phyloP scores from a whole-genome alignment of 2,113 vertebrate species.

The Caranx ignobilis region DNA sequence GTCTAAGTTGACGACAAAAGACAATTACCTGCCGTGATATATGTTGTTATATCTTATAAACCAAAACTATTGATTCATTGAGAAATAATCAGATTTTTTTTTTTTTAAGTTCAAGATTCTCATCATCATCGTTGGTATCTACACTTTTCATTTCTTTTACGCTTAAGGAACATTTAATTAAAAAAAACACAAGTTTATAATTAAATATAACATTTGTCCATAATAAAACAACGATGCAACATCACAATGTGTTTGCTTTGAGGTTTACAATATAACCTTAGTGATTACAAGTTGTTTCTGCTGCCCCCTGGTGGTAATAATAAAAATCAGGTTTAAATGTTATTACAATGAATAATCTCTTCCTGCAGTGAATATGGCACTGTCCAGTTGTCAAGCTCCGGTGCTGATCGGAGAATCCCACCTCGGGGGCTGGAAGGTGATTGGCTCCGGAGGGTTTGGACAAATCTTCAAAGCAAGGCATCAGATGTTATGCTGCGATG shows the following conservation, averaged over 20 bases:
- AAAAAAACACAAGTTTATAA: too few relatives aligned
- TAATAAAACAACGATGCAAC: too few relatives aligned
- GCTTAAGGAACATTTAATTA: too few relatives aligned
- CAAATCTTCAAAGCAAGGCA: conserved; percentile 78
- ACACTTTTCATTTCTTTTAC: not conserved
- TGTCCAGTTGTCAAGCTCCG: not conserved
- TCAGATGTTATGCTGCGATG: conserved; percentile 50
- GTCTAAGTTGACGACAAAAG: not conserved
- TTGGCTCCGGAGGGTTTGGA: conserved; percentile 83
- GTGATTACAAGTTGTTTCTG: too few relatives aligned
- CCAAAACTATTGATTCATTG: not conserved
- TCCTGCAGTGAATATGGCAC: conserved; percentile 71
- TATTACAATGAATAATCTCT: not conserved
- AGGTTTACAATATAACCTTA: too few relatives aligned
- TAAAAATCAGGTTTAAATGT: too few relatives aligned
- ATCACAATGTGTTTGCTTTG: too few relatives aligned
- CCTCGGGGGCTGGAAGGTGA: conserved; percentile 60
- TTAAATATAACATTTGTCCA: too few relatives aligned
- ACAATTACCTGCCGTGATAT: not conserved
- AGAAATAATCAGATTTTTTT: not conserved
- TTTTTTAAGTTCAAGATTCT: too few relatives aligned
- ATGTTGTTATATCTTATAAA: not conserved
- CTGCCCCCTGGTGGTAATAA: too few relatives aligned
- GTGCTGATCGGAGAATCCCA: conserved; percentile 32
- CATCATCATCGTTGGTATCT: not conserved